These are phyloP conservation scores for Catharus minimus DNA, from an alignment of 2,113 vertebrate genomes.

Conservation along the genomic window DNA sequence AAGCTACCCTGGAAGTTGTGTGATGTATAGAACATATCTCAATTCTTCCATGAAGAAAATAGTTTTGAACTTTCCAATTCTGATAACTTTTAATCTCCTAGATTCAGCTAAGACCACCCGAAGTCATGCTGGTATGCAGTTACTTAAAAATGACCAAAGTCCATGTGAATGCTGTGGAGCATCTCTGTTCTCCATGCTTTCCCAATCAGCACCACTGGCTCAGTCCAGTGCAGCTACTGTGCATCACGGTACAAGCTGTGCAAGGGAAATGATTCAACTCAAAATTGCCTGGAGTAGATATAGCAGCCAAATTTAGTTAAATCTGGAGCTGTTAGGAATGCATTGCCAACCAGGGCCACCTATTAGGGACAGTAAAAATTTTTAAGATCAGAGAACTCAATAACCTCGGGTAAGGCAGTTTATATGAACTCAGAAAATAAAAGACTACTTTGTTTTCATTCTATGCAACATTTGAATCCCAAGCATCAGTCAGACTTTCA, in stretches of 20 bases:
- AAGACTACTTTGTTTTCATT: neutral
- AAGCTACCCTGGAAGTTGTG: neutral
- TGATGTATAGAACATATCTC: neutral
- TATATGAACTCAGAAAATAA: neutral
- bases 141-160: neutral
- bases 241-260: rapidly evolving
- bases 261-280: neutral
- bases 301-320: neutral
- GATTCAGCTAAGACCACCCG: neutral
- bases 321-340: neutral
- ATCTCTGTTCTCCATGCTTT: neutral
- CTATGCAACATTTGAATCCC: neutral
- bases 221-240: rapidly evolving
- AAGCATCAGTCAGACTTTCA: neutral
- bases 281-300: neutral
- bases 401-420: neutral
- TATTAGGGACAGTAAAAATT: neutral
- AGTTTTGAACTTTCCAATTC: neutral
- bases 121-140: neutral
- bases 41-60: rapidly evolving
- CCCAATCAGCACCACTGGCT: neutral
- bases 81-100: neutral
- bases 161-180: neutral
- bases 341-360: neutral
- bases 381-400: rapidly evolving